A percentile compares a stretch with the other conserved stretches of the same genome.
phyloP scores from a whole-genome alignment of 2,888 invertebrate genomes.

The Spilosoma lubricipeda region DNA sequence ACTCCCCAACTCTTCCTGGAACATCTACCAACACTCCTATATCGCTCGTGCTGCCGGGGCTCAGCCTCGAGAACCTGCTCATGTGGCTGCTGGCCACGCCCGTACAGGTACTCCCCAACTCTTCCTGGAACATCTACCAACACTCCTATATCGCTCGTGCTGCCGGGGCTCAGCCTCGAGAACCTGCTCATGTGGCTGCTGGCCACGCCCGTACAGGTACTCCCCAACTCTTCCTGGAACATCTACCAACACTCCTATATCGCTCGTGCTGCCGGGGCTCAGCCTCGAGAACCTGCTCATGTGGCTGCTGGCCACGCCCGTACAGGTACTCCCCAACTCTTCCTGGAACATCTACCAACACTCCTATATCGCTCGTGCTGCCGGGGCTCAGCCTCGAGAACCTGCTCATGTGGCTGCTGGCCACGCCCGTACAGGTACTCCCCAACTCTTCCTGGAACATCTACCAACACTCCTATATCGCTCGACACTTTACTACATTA shows the following conservation, averaged over 20 bases:
- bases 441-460: no score
- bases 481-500: no score
- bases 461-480: no score
- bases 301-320: constrained; percentile 97
- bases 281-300: constrained; percentile 97
- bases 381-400: constrained; percentile 98
- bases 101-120: constrained; percentile 90
- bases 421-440: constrained; percentile 97
- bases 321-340: constrained; percentile 89
- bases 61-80: constrained; percentile 97
- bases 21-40: no score
- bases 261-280: constrained; percentile 95
- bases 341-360: no score
- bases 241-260: no score
- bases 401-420: constrained; percentile 95
- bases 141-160: no score
- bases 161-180: constrained; percentile 97
- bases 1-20: constrained; percentile 21
- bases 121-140: no score
- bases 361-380: no score
- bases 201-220: constrained; percentile 97
- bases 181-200: constrained; percentile 97
- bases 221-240: no score
- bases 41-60: constrained; percentile 90
- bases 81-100: constrained; percentile 98